Percentiles rank a stretch among this genome's conserved stretches.
Conservation (phyloP, 2,797 vertebrate genomes). For the Telmatherina bonti region DNA sequence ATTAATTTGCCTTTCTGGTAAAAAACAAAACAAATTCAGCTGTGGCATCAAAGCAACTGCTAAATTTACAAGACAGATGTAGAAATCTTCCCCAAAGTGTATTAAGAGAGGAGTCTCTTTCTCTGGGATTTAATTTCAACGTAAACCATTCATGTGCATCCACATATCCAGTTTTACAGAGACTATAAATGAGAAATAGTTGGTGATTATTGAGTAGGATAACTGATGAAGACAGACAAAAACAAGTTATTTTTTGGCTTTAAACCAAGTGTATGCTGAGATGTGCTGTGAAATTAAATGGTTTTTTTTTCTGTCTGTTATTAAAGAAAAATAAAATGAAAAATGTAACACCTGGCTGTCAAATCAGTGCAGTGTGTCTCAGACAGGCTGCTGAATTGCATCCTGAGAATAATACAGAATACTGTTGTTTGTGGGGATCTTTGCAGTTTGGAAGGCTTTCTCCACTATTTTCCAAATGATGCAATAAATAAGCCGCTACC, state of each 20-base stretch:
- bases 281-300: not conserved
- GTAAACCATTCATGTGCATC: too few relatives aligned
- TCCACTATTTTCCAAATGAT: not conserved
- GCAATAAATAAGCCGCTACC: not conserved
- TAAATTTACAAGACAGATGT: too few relatives aligned
- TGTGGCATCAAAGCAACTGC: not conserved
- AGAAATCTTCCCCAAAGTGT: too few relatives aligned
- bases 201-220: not conserved
- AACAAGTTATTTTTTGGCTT: not conserved
- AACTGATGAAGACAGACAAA: not conserved
- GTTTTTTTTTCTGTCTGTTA: not conserved
- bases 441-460: not conserved
- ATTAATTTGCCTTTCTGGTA: not conserved
- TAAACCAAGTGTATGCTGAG: not conserved
- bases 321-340: not conserved
- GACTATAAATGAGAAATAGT: not conserved
- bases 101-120: too few relatives aligned
- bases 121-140: too few relatives aligned
- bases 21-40: too few relatives aligned
- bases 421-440: not conserved
- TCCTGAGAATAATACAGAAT: not conserved
- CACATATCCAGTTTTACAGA: not conserved
- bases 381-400: not conserved
- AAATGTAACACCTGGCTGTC: not conserved
- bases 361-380: not conserved